A percentile compares a stretch with the other conserved stretches of the same genome.
Conservation (phyloP, 2,888 invertebrate genomes). For the Hydraecia micacea region DNA sequence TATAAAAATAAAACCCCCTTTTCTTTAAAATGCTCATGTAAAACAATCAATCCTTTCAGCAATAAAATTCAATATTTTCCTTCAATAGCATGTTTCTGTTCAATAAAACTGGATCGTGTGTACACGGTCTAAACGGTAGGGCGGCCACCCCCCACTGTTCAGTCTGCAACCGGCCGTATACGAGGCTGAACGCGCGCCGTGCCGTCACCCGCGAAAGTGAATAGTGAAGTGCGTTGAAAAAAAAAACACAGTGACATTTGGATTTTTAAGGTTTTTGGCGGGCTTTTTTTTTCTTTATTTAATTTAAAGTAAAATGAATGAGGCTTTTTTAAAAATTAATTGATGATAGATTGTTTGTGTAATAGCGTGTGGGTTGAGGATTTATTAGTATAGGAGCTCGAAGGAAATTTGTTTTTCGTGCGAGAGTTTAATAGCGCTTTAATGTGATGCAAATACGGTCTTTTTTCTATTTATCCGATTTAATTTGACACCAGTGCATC, state of each 20-base stretch:
- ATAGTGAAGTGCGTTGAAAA: constrained; percentile 66
- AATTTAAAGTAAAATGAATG: constrained; percentile 29
- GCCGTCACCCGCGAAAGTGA: constrained; percentile 60
- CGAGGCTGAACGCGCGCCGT: constrained; percentile 68
- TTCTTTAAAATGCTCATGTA: constrained; percentile 31
- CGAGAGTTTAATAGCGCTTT: constrained; percentile 50
- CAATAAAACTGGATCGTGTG: constrained; percentile 67
- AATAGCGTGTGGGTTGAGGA: constrained; percentile 58
- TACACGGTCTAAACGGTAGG: constrained; percentile 70
- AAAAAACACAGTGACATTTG: constrained; percentile 64
- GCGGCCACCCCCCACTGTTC: constrained; percentile 75
- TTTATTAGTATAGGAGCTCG: constrained; percentile 59
- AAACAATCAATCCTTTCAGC: constrained; percentile 58
- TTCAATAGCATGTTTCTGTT: constrained; percentile 63
- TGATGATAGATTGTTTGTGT: constrained; percentile 45
- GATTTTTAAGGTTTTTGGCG: constrained; percentile 47
- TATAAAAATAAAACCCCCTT: not conserved
- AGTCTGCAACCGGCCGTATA: constrained; percentile 72
- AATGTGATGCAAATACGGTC: constrained; percentile 21
- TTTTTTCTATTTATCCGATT: not conserved
- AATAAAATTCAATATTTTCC: constrained; percentile 62
- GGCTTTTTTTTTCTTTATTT: constrained; percentile 1
- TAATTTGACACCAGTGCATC: not conserved
- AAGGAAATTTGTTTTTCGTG: constrained; percentile 60
- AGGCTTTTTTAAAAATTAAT: constrained; percentile 24